These are phyloP conservation scores for Austrolebias charrua DNA, from an alignment of 2,797 vertebrate genomes.

Conservation along the genomic window DNA sequence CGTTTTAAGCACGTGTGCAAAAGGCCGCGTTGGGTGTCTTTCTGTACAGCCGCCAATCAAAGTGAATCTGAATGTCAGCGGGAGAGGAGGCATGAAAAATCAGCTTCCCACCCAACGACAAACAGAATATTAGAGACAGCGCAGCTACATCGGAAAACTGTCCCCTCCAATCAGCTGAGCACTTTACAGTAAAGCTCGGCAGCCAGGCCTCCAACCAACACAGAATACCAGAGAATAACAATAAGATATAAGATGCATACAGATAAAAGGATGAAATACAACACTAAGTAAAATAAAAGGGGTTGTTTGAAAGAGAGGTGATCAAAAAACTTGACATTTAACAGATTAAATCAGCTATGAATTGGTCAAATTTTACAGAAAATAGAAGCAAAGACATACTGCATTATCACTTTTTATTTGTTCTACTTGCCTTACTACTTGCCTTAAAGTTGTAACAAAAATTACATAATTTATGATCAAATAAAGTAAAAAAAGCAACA, in stretches of 20 bases:
- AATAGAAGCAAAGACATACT: not conserved
- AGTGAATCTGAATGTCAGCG: conserved; percentile 77
- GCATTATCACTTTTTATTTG: not conserved
- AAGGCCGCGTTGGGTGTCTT: conserved; percentile 42
- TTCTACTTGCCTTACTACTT: not conserved
- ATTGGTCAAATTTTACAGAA: conserved; percentile 1
- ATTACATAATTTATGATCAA: not conserved
- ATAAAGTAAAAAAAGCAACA: not conserved
- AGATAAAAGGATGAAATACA: conserved; percentile 37
- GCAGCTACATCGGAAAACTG: conserved; percentile 76
- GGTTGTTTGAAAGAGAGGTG: conserved; percentile 8
- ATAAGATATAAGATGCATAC: conserved; percentile 13
- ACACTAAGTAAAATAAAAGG: conserved; percentile 19
- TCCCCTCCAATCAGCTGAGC: conserved; percentile 76
- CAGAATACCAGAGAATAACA: conserved; percentile 49
- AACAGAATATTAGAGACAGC: conserved; percentile 79
- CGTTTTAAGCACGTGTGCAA: conserved; percentile 7
- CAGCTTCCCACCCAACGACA: conserved; percentile 74
- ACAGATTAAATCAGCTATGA: conserved; percentile 18
- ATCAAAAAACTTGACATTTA: conserved; percentile 1
- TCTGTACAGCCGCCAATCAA: conserved; percentile 72
- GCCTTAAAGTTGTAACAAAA: not conserved
- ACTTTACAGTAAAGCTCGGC: conserved; percentile 71
- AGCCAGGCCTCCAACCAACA: conserved; percentile 40
- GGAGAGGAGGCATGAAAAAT: conserved; percentile 78